phyloP scores from a whole-genome alignment of 2,797 vertebrate species.

The Typhlichthys eigenmanni region DNA sequence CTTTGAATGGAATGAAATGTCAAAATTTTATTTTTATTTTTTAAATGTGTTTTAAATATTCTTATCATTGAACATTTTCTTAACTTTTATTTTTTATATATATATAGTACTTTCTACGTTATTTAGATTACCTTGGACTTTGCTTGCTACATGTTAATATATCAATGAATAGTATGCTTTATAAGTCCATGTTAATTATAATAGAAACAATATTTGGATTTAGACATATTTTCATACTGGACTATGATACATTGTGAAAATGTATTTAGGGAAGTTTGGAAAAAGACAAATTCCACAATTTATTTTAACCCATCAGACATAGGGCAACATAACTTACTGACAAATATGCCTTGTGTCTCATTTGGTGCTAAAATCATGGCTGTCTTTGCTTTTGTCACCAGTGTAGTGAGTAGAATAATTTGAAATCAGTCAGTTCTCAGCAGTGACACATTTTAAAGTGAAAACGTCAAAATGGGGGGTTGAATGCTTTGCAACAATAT shows the following conservation, averaged over 20 bases:
- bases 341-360: neutral
- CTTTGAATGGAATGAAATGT: slow-evolving; percentile 2
- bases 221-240: neutral
- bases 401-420: neutral
- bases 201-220: neutral
- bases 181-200: too few relatives aligned
- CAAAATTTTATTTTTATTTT: neutral
- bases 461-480: neutral
- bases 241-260: too few relatives aligned
- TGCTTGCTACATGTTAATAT: too few relatives aligned
- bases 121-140: too few relatives aligned
- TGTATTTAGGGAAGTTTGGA: too few relatives aligned
- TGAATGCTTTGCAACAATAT: too few relatives aligned
- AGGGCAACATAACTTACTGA: neutral
- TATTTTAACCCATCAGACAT: neutral
- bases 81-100: too few relatives aligned
- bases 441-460: neutral
- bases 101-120: too few relatives aligned
- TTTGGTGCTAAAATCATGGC: slow-evolving; percentile 10
- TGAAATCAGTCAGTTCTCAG: slow-evolving; percentile 9
- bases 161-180: too few relatives aligned
- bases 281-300: neutral
- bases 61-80: neutral
- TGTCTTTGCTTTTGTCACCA: neutral
- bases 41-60: neutral